These are phyloP conservation scores for Tretioscincus oriximinensis DNA, from an alignment of 2,113 vertebrate genomes.

Conservation along the genomic window DNA sequence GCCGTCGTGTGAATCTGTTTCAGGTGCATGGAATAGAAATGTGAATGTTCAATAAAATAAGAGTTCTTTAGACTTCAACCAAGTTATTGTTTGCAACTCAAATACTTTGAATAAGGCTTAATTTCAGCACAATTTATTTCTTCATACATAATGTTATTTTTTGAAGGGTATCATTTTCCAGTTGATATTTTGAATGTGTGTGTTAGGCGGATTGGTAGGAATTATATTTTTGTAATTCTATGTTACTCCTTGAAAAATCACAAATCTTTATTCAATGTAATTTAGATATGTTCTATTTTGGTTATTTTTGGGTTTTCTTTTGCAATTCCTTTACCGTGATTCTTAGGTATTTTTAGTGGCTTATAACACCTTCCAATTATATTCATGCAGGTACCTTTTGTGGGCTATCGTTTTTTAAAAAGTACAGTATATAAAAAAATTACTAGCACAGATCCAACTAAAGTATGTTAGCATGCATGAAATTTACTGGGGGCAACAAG, in stretches of 20 bases:
- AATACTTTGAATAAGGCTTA: not conserved
- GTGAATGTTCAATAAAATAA: conserved; percentile 10
- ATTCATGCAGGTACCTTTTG: not conserved
- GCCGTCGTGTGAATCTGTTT: not conserved
- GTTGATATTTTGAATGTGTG: conserved; percentile 67
- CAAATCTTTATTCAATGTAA: conserved; percentile 37
- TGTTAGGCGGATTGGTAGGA: conserved; percentile 29
- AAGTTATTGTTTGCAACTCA: not conserved
- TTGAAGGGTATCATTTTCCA: conserved; percentile 57
- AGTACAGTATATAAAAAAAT: conserved; percentile 10
- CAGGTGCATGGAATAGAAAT: not conserved
- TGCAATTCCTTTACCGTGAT: conserved; percentile 26
- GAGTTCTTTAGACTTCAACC: conserved; percentile 6
- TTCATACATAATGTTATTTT: not conserved
- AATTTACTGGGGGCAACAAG: conserved; percentile 56
- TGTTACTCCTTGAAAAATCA: conserved; percentile 35
- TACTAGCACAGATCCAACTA: conserved; percentile 41
- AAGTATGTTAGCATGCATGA: conserved; percentile 52
- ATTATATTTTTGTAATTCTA: conserved; percentile 51
- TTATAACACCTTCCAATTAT: not conserved
- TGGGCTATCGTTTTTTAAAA: conserved; percentile 26
- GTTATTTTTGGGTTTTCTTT: not conserved
- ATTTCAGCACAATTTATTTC: not conserved
- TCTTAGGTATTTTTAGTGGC: conserved; percentile 30
- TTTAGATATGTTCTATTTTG: conserved; percentile 25